Base-by-base conservation (phyloP, 2,113 vertebrate species). In the Forbesichthys agassizii region DNA sequence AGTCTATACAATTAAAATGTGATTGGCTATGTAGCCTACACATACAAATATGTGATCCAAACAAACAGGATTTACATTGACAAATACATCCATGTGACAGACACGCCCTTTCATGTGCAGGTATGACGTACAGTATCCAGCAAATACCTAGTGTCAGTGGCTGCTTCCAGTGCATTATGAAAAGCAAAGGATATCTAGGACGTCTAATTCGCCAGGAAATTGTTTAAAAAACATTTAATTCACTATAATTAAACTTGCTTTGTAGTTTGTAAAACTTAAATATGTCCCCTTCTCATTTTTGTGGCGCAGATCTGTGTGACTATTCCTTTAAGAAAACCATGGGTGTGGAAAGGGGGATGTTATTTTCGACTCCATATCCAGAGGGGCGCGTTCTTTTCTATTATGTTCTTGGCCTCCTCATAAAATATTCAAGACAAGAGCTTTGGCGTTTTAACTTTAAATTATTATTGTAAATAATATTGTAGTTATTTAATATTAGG, bases 311-410 rank as follows among this genome's bases (percentile, higher is more conserved):
- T 11, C 9, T 13, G 33, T 33, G 16, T 2, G n/a, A 72, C 74
- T 20, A 75, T 63, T 70, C 83, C 90, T 91, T 91, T 90, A 90
- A 91, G 86, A 83, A 48, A n/a, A 58, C 74, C 66, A 74, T 82
- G 87, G 85, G 84, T 86, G 85, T 83, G 90, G 81, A 84, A 80
- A 87, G 55, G 66, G 69, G 80, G 81, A 53, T 52, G 69, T 48
- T 74, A 74, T 66, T 67, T 33, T 13, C 48, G 14, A 10, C 13
- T n/a, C 66, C 12, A 0, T 4, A 8, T 68, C 68, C 71, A 81
- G 57, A 1, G 68, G 82, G 79, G 20, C 5, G 1, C 73, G 69
- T 78, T 12, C 85, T 57, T 48, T 83, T 83, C 11, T 20, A 69
- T 68, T 68, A 62, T 0, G 1, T 12, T 0, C 1, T 14, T 9